These are phyloP conservation scores for Lasioglossum marginatum DNA, from an alignment of 2,888 invertebrate genomes.

Conservation along the genomic window DNA sequence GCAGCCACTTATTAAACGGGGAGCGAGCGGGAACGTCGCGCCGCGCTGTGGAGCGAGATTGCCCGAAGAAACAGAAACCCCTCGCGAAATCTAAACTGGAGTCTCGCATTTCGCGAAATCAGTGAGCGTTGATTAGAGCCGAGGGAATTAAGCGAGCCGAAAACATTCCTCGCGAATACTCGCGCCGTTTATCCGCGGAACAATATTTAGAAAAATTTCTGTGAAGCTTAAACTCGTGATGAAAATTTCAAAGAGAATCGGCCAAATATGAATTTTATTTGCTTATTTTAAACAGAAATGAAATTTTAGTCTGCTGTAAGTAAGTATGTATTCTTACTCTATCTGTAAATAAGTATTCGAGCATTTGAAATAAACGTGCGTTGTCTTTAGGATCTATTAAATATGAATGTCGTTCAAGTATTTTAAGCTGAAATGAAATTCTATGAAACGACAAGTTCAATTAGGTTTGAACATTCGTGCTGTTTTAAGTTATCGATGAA, in stretches of 20 bases:
- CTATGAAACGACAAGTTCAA: no score
- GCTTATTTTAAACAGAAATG: neutral
- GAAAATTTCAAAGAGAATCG: neutral
- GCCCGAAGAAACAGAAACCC: slow-evolving; percentile 21
- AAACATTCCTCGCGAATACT: neutral
- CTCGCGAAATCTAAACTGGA: slow-evolving; percentile 34
- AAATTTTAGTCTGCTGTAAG: neutral
- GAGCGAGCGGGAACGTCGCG: neutral
- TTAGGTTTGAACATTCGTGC: no score
- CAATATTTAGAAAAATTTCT: neutral
- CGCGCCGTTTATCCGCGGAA: neutral
- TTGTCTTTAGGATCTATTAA: no score
- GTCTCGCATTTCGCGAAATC: slow-evolving; percentile 25
- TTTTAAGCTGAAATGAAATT: no score
- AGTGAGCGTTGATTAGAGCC: neutral
- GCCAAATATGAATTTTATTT: neutral
- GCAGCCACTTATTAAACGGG: slow-evolving; percentile 44
- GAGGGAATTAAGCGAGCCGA: neutral
- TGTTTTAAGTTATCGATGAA: no score
- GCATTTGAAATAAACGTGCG: neutral
- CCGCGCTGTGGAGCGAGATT: slow-evolving; percentile 2
- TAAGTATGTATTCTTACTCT: no score
- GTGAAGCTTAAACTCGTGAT: neutral
- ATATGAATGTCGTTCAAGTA: no score
- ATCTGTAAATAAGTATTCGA: neutral